phyloP scores from a whole-genome alignment of 2,797 vertebrate species.

The Merluccius polli region DNA sequence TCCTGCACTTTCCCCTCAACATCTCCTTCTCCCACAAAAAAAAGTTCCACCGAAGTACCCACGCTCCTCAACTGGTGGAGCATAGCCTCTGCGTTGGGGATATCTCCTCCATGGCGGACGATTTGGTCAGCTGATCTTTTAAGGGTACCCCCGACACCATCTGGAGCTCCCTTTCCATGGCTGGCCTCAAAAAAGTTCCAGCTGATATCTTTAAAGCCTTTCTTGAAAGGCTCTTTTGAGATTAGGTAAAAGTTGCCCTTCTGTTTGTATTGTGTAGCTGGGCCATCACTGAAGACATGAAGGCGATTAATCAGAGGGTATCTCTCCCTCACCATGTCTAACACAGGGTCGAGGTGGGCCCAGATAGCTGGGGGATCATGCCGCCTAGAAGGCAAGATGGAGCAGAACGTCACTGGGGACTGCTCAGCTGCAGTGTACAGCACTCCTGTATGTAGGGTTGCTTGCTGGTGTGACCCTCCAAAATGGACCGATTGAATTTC shows the following conservation, averaged over 20 bases:
- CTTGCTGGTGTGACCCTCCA: no score
- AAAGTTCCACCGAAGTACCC: not conserved
- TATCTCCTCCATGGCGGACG: not conserved
- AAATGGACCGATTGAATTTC: no score
- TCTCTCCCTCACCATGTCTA: no score
- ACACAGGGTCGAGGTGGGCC: not conserved
- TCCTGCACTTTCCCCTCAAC: no score
- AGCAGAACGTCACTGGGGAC: not conserved
- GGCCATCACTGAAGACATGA: not conserved
- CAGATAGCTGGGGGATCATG: not conserved
- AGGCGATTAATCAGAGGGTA: no score
- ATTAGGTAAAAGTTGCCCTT: not conserved
- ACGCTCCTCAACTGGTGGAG: not conserved
- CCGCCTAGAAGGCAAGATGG: not conserved
- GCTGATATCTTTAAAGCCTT: no score
- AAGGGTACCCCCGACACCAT: no score
- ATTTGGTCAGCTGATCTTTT: no score
- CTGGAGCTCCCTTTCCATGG: no score
- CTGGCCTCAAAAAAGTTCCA: no score
- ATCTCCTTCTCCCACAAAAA: slow-evolving; percentile 1
- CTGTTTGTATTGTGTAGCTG: no score
- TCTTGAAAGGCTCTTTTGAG: not conserved
- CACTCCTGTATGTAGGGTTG: no score
- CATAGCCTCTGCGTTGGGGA: not conserved
- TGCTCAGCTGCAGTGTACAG: slow-evolving; percentile 8